Evolutionary conservation across 2,113 vertebrate species (phyloP), one percentile per base, ranked within the genome.

Genomic region (Hippocampus barbouri): DNA sequence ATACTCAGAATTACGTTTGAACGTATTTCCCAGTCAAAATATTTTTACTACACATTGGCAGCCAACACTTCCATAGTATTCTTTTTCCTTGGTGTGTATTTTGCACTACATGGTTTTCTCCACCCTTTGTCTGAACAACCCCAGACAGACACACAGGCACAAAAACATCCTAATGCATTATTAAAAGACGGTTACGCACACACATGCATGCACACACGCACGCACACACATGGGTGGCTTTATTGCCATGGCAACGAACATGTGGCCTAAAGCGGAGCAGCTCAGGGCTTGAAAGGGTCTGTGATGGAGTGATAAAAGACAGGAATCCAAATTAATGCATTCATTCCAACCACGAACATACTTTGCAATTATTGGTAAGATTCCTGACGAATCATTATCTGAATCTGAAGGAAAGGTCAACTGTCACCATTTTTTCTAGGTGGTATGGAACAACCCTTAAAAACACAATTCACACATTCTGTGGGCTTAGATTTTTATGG

Each of bases 171-270:
- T 73, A 56, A 83, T 90, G 86, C 80, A 90, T 89, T 88, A 89
- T 88, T 90, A 81, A 88, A 85, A 80, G 65, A 65, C 57, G 77
- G 69, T 86, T 85, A 84, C 84, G 83, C 66, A 67, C 61, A 66
- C 73, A 66, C 77, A 68, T 83, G 79, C 66, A 73, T 83, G 78
- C 76, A 73, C 63, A 65, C 64, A 73, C 63, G 67, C 64, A 64
- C 71, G 62, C 77, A 67, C 27, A 41, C 66, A 73, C 84, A 64
- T 68, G 72, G 2, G n/a, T 25, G 77, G 78, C 73, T 83, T 80
- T 62, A 69, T 88, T 72, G 30, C 83, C 83, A 84, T 89, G 86
- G 89, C 65, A 61, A 89, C 81, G 15, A 65, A 15, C 60, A 62
- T 71, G 67, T 66, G 56, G 49, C 73, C 71, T 40, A 9, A 62